phyloP scores from a whole-genome alignment of 2,888 invertebrate genomes.

The Calameuta idolon region DNA sequence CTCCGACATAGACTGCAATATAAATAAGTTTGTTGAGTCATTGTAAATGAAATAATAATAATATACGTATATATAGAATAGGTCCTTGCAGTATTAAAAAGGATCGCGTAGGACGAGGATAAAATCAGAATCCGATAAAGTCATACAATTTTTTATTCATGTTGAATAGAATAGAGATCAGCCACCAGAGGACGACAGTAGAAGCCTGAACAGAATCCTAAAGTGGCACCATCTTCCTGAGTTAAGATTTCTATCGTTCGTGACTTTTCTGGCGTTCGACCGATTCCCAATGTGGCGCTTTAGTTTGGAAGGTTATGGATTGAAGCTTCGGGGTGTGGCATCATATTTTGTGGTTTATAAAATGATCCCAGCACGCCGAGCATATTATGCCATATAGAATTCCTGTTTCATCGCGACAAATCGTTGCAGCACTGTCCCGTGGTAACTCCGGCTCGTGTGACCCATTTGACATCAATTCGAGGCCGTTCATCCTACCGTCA shows the following conservation, averaged over 20 bases:
- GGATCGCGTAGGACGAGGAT: background rate
- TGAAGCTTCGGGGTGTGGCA: constrained; percentile 64
- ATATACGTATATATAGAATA: background rate
- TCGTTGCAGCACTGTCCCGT: background rate
- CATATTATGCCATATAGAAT: constrained; percentile 18
- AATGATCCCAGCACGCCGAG: constrained; percentile 11
- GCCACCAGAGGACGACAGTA: background rate
- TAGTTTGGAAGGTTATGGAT: constrained; percentile 63
- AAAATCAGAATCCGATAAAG: background rate
- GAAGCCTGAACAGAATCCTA: background rate
- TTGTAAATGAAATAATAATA: background rate
- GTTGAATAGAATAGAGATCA: background rate
- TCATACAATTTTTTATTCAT: background rate
- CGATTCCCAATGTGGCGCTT: constrained; percentile 54
- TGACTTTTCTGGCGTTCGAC: constrained; percentile 20
- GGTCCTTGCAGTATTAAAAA: background rate
- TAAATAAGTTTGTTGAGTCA: background rate
- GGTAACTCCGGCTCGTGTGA: background rate
- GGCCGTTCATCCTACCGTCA: background rate
- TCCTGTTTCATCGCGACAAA: constrained; percentile 11
- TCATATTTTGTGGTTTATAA: constrained; percentile 48
- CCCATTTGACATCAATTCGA: background rate
- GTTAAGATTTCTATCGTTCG: constrained; percentile 1
- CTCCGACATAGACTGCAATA: background rate
- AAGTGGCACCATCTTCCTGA: background rate